Conservation (phyloP, 35 echinoderm and acorn worm species). For the Anneissia japonica region DNA sequence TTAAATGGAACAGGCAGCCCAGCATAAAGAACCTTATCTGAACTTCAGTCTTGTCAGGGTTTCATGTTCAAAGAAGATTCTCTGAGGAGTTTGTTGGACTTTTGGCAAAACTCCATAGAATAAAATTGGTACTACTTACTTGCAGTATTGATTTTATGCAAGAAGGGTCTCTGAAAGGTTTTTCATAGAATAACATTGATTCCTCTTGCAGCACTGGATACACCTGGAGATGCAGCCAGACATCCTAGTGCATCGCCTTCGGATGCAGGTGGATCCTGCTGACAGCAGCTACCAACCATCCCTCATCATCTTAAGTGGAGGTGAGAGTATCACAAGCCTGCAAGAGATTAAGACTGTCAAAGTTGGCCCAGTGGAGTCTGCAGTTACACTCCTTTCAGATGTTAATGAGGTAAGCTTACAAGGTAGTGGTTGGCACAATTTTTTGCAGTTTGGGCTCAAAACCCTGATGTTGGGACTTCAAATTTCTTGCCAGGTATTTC, state of each 20-base stretch:
- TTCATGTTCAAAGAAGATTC: background rate
- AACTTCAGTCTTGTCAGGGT: background rate
- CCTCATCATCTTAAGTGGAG: slow-evolving; percentile 69
- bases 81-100: background rate
- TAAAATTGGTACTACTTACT: too few species aligned
- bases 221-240: slow-evolving; percentile 82
- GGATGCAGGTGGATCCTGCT: slow-evolving; percentile 88
- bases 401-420: slow-evolving; percentile 66
- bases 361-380: slow-evolving; percentile 71
- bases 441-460: too few species aligned
- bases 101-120: background rate
- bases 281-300: slow-evolving; percentile 98
- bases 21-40: background rate
- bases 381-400: slow-evolving; percentile 83
- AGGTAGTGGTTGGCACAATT: too few species aligned
- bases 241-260: slow-evolving; percentile 69
- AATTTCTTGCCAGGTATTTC: too few species aligned
- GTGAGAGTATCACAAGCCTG: slow-evolving; percentile 43
- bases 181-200: too few species aligned
- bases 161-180: too few species aligned
- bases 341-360: slow-evolving; percentile 74
- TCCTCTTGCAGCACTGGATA: slow-evolving; percentile 74
- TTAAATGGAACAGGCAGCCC: background rate
- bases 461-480: too few species aligned
- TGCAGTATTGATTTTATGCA: too few species aligned